These are phyloP conservation scores for Tromatobia lineatoria DNA, from an alignment of 2,888 invertebrate genomes.

Conservation along the genomic window DNA sequence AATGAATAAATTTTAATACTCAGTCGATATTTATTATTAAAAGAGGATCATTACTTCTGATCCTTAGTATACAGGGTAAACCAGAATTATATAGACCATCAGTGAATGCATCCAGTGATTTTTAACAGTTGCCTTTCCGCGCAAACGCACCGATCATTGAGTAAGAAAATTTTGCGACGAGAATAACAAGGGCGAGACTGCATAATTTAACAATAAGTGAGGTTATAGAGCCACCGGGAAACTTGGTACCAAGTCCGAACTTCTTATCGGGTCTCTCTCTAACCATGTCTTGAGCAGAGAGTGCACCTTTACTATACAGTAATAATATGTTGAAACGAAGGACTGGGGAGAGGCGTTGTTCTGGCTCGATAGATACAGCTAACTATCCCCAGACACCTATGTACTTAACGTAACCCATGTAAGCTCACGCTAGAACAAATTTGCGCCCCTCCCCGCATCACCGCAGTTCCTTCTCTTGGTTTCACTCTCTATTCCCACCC, in stretches of 20 bases:
- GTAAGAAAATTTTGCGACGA: constrained; percentile 37
- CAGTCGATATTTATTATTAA: too few species aligned
- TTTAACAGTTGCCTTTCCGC: background rate
- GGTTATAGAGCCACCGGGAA: constrained; percentile 38
- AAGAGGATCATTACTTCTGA: too few species aligned
- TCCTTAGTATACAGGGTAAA: too few species aligned
- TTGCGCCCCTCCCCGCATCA: constrained; percentile 69
- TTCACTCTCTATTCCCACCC: constrained; percentile 76
- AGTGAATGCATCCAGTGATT: too few species aligned
- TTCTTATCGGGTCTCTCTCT: constrained; percentile 64
- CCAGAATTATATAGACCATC: too few species aligned
- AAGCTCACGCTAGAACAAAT: constrained; percentile 86
- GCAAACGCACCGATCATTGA: background rate
- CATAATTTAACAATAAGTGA: constrained; percentile 67
- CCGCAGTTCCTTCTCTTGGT: constrained; percentile 65
- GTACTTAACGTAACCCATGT: constrained; percentile 85
- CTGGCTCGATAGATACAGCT: constrained; percentile 78
- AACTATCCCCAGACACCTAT: constrained; percentile 83
- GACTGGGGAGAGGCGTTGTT: constrained; percentile 68
- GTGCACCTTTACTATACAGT: constrained; percentile 43
- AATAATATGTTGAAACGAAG: constrained; percentile 52
- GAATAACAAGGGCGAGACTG: constrained; percentile 50
- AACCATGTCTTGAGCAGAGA: constrained; percentile 54
- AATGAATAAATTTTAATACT: too few species aligned
- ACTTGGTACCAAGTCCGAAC: constrained; percentile 59